Evolutionary conservation across 2,888 invertebrate genomes (phyloP).

Genomic region (Arge pagana): DNA sequence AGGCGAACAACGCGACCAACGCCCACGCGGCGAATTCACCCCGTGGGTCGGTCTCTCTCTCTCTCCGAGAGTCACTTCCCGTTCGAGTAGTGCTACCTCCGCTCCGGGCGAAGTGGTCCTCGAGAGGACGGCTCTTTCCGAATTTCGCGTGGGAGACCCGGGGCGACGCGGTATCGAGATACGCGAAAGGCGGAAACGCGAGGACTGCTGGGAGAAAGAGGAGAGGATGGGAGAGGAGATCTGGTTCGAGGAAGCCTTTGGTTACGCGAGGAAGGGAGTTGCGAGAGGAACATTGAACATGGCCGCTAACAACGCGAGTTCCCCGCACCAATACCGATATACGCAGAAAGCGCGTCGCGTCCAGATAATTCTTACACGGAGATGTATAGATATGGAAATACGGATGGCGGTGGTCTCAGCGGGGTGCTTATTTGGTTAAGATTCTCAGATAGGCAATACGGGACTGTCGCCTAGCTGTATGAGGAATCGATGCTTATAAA

Average conservation of each 20-base stretch:
- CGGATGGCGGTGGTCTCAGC: conserved; percentile 23
- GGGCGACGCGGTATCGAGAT: too few relatives aligned
- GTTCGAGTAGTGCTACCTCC: too few relatives aligned
- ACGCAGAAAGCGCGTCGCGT: conserved; percentile 6
- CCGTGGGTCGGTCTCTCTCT: too few relatives aligned
- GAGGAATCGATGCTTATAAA: conserved; percentile 22
- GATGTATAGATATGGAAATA: conserved; percentile 27
- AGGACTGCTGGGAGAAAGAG: conserved; percentile 1
- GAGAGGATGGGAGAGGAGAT: neutral
- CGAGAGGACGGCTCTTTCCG: too few relatives aligned
- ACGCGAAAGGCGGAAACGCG: too few relatives aligned
- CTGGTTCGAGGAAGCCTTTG: too few relatives aligned
- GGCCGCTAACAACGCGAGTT: conserved; percentile 23
- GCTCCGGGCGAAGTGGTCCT: too few relatives aligned
- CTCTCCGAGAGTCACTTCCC: too few relatives aligned
- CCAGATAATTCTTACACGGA: conserved; percentile 24
- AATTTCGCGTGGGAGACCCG: too few relatives aligned
- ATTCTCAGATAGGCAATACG: conserved; percentile 23
- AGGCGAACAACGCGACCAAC: too few relatives aligned
- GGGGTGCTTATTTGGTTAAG: conserved; percentile 26
- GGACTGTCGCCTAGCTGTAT: conserved; percentile 24
- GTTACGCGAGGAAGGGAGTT: neutral
- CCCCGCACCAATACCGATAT: conserved; percentile 14
- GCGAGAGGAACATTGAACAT: conserved; percentile 18
- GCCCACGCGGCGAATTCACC: too few relatives aligned